phyloP scores from a whole-genome alignment of 2,797 vertebrate genomes.

The Thripadectes ignobilis region DNA sequence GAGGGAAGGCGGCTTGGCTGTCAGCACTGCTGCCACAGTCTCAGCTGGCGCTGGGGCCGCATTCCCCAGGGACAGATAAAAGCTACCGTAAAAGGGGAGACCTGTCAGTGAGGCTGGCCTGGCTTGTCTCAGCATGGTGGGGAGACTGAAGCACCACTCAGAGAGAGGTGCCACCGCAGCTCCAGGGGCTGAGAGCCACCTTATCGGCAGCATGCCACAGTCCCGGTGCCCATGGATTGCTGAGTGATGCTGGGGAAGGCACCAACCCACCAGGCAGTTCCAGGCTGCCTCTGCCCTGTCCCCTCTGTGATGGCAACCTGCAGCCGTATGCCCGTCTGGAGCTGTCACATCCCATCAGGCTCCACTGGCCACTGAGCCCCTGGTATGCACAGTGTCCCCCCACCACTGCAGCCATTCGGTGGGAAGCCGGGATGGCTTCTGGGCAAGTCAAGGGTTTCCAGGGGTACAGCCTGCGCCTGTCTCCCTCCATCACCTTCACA shows the following conservation, averaged over 20 bases:
- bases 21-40: fast-evolving
- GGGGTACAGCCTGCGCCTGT: background rate
- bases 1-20: background rate
- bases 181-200: background rate
- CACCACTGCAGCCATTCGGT: fast-evolving
- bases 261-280: background rate
- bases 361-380: background rate
- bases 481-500: background rate
- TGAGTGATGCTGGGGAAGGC: background rate
- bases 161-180: background rate
- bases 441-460: background rate
- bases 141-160: background rate
- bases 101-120: constrained; percentile 43
- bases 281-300: background rate
- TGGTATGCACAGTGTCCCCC: fast-evolving
- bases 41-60: background rate
- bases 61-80: constrained; percentile 41
- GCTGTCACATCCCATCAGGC: background rate
- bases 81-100: constrained; percentile 64
- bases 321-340: background rate
- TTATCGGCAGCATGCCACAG: background rate
- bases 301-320: background rate
- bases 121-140: background rate
- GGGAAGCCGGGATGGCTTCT: fast-evolving
- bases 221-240: background rate